Base-by-base conservation (phyloP, 1,140 invertebrate genomes). In the Drosophila yakuba region DNA sequence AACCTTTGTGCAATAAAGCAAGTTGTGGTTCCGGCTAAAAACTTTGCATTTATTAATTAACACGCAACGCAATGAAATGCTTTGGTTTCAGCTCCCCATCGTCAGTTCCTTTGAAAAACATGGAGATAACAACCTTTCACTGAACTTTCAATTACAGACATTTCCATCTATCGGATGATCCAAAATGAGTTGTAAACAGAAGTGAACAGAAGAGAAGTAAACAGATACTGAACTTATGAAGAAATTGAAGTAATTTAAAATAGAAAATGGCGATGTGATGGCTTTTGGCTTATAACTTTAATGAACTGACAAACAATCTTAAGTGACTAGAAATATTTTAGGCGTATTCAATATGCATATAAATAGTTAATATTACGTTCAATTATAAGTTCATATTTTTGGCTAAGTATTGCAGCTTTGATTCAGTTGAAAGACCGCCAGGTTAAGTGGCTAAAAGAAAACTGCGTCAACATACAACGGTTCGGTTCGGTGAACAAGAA, bases 381-480 rank as follows among this genome's bases (percentile, higher is more conserved):
- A 32, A 2, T 8, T 32, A 32, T 0, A 32, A 10, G 32, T 2
- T 8, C 32, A 25, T 28, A 5, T 7, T 28, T 14, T 41, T 41
- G n/a, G 20, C 11, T 61, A 20, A 50, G 20, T 23, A 14, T 11
- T 61, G 59, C 32, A 32, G 38, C 12, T 45, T 32, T 32, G 32
- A 32, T 32, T 8, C n/a, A 45, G 41, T 36, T 45, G 32, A 17
- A 54, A 28, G 32, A 8, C 36, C 59, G 32, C 15, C 15, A 45
- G 48, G 63, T 64, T 17, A 51, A 56, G 41, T 14, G 23, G 54
- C 48, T 67, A 68, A 55, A 43, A 54, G 48, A 55, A 69, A 67
- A 52, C n/a, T 38, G 66, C 66, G 62, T 68, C 48, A 45, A 38
- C 64, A 68, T 54, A 54, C 47, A n/a, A 20, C 35, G 63, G 48